These are phyloP conservation scores for Rhincodon typus DNA, from an alignment of 2,797 vertebrate species.

Conservation along the genomic window DNA sequence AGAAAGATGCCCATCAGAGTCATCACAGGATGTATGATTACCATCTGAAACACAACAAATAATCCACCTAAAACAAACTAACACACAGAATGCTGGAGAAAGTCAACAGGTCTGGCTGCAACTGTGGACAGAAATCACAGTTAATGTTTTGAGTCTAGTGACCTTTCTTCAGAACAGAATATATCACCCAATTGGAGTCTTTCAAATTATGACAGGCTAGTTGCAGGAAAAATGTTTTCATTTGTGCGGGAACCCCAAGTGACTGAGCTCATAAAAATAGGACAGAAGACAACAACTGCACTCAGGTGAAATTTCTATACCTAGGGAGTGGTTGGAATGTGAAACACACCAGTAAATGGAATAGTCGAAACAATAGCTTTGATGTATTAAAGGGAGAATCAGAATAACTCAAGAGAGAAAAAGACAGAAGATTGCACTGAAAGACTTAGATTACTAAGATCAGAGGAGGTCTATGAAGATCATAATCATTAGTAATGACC, in stretches of 20 bases:
- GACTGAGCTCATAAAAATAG: neutral
- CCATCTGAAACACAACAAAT: neutral
- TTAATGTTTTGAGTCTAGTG: too few species aligned
- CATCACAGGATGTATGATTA: neutral
- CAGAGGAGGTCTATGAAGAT: neutral
- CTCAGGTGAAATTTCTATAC: neutral
- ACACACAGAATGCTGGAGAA: too few species aligned
- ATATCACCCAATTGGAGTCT: neutral
- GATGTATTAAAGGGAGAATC: neutral
- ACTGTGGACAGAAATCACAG: too few species aligned
- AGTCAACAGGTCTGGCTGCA: too few species aligned
- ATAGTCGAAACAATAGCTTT: neutral
- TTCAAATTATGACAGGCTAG: neutral
- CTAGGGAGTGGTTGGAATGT: neutral
- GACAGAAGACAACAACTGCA: neutral
- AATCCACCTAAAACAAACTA: neutral
- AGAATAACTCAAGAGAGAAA: neutral
- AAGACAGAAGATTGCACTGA: neutral
- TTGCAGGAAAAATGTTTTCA: neutral
- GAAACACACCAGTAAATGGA: neutral
- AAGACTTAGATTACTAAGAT: neutral
- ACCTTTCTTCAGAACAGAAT: too few species aligned
- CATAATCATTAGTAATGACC: neutral
- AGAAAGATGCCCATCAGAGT: neutral
- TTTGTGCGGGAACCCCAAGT: too few species aligned